Conservation (phyloP, 2,888 invertebrate species). For the Lapara coniferarum region DNA sequence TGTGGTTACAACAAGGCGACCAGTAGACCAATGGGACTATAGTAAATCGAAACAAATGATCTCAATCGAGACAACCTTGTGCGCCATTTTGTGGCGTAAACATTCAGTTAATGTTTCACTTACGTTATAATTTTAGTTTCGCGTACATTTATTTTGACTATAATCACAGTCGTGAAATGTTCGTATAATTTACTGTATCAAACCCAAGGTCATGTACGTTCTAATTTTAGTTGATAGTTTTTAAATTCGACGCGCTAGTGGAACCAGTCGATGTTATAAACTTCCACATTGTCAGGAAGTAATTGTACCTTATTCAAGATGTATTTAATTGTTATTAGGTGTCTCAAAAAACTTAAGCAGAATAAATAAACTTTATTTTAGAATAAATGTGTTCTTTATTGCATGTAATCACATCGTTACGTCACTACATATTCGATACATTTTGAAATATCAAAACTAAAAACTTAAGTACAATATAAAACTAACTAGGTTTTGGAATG, state of each 20-base stretch:
- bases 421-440: conserved; percentile 12
- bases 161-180: conserved; percentile 9
- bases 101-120: conserved; percentile 1
- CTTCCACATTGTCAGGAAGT: conserved; percentile 20
- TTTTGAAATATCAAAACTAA: conserved; percentile 21
- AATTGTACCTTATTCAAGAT: conserved; percentile 15
- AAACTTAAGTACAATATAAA: conserved; percentile 34
- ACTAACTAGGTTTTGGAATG: conserved; percentile 46
- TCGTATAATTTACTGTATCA: conserved; percentile 1
- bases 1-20: background rate
- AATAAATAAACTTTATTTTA: conserved; percentile 21
- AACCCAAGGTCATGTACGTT: conserved; percentile 15
- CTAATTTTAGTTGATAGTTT: conserved; percentile 17
- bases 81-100: conserved; percentile 11
- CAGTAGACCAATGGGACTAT: background rate
- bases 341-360: conserved; percentile 2
- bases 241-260: conserved; percentile 10
- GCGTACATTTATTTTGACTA: conserved; percentile 8
- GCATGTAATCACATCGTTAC: conserved; percentile 21
- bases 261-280: background rate
- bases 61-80: conserved; percentile 16
- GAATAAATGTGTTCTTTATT: conserved; percentile 23
- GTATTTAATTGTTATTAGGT: conserved; percentile 17
- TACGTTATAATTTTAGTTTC: background rate
- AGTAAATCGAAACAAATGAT: conserved; percentile 19